These are phyloP conservation scores for Sitobion miscanthi DNA, from an alignment of 1,140 invertebrate genomes.

Conservation along the genomic window DNA sequence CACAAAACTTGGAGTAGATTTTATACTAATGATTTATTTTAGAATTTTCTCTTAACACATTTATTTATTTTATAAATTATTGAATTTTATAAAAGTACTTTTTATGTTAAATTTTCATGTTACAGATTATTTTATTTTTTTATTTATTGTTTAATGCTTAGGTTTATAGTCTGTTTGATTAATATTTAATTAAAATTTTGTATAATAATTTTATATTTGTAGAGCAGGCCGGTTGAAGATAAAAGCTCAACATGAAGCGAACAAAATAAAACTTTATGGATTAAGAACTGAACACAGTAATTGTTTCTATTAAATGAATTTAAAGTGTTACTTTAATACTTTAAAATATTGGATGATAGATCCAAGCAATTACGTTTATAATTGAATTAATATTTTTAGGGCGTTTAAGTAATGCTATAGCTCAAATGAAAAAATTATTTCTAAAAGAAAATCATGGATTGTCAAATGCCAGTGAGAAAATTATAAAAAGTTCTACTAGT, in stretches of 20 bases:
- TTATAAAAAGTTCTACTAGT: constrained; percentile 71
- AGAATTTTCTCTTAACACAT: background rate
- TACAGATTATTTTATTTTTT: no score
- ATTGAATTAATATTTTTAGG: constrained; percentile 64
- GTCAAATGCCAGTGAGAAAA: constrained; percentile 71
- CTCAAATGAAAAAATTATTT: constrained; percentile 68
- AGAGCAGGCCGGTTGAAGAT: constrained; percentile 93
- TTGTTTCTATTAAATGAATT: constrained; percentile 26
- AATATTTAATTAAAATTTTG: background rate
- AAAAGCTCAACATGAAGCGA: constrained; percentile 93
- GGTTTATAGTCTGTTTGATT: background rate
- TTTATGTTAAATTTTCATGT: background rate
- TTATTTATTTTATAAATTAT: background rate
- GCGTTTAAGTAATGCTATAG: constrained; percentile 72
- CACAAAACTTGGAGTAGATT: background rate
- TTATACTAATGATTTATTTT: background rate
- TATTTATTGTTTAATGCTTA: background rate
- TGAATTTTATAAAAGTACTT: background rate
- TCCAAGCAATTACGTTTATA: background rate
- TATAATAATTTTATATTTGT: constrained; percentile 57
- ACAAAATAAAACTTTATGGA: constrained; percentile 93
- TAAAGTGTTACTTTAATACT: background rate
- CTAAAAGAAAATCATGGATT: constrained; percentile 69
- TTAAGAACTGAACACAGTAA: constrained; percentile 93
- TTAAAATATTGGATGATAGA: background rate